A percentile compares a stretch with the other conserved stretches of the same genome.
Conservation (phyloP, 1,140 invertebrate species). For the Phymastichus coffea region DNA sequence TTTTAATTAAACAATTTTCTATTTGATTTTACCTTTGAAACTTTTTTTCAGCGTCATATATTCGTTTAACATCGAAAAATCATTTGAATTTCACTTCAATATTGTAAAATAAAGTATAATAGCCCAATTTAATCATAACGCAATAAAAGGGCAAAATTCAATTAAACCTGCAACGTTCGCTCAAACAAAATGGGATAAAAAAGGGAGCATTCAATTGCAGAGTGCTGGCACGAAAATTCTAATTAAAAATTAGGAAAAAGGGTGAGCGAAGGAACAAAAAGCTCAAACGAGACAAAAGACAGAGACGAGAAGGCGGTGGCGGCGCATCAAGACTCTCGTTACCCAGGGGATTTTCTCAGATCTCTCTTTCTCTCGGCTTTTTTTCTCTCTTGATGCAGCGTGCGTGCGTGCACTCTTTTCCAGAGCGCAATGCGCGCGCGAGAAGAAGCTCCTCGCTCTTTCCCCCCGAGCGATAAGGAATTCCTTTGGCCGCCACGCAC, state of each 20-base stretch:
- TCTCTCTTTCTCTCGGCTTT: neutral
- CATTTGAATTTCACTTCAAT: too few relatives aligned
- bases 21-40: too few relatives aligned
- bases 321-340: conserved; percentile 19
- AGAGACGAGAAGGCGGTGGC: neutral
- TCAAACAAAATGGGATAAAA: too few relatives aligned
- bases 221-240: too few relatives aligned
- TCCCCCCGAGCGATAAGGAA: conserved; percentile 20
- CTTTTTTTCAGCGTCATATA: too few relatives aligned
- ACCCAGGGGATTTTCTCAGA: conserved; percentile 18
- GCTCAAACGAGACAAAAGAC: neutral
- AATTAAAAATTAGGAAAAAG: neutral
- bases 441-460: neutral
- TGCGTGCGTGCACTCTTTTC: neutral
- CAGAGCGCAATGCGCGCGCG: neutral
- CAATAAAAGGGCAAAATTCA: too few relatives aligned
- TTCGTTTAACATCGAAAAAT: too few relatives aligned
- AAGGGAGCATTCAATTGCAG: too few relatives aligned
- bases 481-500: conserved; percentile 1
- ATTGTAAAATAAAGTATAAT: too few relatives aligned
- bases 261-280: neutral
- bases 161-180: too few relatives aligned
- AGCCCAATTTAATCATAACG: too few relatives aligned
- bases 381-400: neutral
- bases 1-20: too few relatives aligned